Percentiles rank a stretch among this genome's conserved stretches.
Conservation (phyloP, 2,888 invertebrate genomes). For the Aricia artaxerxes region DNA sequence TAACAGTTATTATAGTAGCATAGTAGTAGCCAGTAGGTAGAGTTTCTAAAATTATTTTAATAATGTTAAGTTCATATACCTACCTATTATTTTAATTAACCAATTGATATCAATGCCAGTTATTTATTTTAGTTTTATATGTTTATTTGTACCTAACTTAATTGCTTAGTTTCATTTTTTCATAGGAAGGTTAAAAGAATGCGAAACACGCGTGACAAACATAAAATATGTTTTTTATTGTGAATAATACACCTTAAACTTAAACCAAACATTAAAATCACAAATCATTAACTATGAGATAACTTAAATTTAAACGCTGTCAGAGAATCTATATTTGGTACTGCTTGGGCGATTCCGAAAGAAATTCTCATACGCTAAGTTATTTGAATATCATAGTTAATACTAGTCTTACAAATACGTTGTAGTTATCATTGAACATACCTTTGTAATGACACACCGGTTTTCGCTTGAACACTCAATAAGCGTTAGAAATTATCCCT, state of each 20-base stretch:
- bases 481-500: neutral
- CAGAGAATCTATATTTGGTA: neutral
- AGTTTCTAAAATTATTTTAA: no score
- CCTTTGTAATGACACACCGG: neutral
- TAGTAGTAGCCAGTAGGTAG: no score
- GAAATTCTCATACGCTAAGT: neutral
- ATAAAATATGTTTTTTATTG: neutral
- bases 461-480: neutral
- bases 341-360: neutral
- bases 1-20: no score
- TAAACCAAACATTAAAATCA: neutral
- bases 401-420: neutral
- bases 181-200: neutral
- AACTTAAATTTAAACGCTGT: neutral
- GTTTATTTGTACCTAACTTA: no score
- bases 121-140: no score
- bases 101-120: no score
- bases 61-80: no score
- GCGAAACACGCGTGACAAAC: neutral
- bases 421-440: constrained; percentile 1
- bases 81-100: no score
- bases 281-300: neutral
- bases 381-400: neutral
- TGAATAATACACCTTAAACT: neutral
- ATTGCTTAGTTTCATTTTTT: no score